These are phyloP conservation scores for Intellagama lesueurii DNA, from an alignment of 2,797 vertebrate genomes.

Conservation along the genomic window DNA sequence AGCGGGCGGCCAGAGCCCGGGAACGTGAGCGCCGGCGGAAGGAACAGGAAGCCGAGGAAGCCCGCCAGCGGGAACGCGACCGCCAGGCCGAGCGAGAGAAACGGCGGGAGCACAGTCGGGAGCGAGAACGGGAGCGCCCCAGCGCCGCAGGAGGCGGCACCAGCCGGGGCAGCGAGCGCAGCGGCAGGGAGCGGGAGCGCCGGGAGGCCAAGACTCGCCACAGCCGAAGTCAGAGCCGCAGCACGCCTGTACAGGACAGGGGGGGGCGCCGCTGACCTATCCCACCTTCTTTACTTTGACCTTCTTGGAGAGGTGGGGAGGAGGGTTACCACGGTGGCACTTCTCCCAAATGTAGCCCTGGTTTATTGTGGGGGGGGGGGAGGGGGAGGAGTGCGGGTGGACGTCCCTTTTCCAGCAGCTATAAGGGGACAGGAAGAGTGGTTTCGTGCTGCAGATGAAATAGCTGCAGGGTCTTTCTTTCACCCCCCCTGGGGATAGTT, in stretches of 20 bases:
- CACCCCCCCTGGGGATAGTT: background rate
- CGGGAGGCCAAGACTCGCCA: slow-evolving; percentile 74
- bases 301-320: background rate
- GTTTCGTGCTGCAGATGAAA: background rate
- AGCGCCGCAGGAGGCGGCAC: slow-evolving; percentile 58
- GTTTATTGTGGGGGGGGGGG: too few species aligned
- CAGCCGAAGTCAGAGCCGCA: slow-evolving; percentile 87
- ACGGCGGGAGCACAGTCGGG: slow-evolving; percentile 74
- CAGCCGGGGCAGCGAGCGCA: slow-evolving; percentile 59
- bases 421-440: background rate
- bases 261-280: slow-evolving; percentile 82
- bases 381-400: background rate
- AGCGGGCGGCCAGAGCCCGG: slow-evolving; percentile 86
- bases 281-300: slow-evolving; percentile 12
- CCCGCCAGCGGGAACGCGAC: slow-evolving; percentile 76
- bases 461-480: slow-evolving; percentile 10
- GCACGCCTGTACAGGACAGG: slow-evolving; percentile 84
- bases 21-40: slow-evolving; percentile 86
- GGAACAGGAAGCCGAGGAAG: slow-evolving; percentile 84
- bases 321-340: background rate
- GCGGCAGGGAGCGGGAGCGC: slow-evolving; percentile 70
- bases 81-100: slow-evolving; percentile 82
- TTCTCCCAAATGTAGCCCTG: background rate
- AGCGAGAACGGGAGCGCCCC: slow-evolving; percentile 52
- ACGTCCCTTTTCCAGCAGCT: slow-evolving; percentile 3